Base-by-base conservation (phyloP, 2,888 invertebrate genomes). In the Opisthograptis luteolata region DNA sequence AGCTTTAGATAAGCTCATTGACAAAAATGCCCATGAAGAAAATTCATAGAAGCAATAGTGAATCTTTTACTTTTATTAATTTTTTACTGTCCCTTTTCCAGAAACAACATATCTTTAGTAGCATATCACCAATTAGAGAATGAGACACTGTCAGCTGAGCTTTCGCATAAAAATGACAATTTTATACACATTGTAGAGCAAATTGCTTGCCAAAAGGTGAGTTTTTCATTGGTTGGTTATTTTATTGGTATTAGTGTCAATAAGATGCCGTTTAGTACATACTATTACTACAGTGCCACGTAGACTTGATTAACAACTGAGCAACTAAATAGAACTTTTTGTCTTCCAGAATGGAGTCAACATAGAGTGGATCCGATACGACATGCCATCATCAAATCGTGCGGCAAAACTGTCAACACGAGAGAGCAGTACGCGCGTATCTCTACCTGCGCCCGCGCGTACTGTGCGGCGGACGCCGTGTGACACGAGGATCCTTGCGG, bases 71-170 rank as follows among this genome's bases (percentile, higher is more conserved):
- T 17, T 17, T 17, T 17, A n/a, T n/a, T n/a, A n/a, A n/a, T n/a
- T n/a, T n/a, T n/a, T n/a, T n/a, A n/a, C n/a, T 28, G 2, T 12
- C 1, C 1, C 7, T 31, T 20, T 12, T 66, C 66, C 84, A 95
- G 95, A 9, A 91, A 92, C 54, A 94, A 95, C 70, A 91, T 96
- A 52, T 95, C 95, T 64, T 90, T 97, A 25, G 78, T 95, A 45
- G 95, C 96, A 36, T 96, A 95, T 71, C 95, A 95, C 68, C 95
- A 96, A 83, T 94, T 97, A 22, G 97, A 98, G 78, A 95, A 95
- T 79, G 97, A 97, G 84, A 97, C 97, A 0, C 81, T 97, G n/a
- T 93, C 93, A 72, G 95, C 96, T 19, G 93, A 94, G 62, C 94
- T 97, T 68, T 94, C 97, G 66, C 92, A 93, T 56, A 91, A 93